Evolutionary conservation across 2,113 vertebrate species (phyloP), one percentile per base, ranked within the genome.

Genomic region (Patagioenas fasciata): DNA sequence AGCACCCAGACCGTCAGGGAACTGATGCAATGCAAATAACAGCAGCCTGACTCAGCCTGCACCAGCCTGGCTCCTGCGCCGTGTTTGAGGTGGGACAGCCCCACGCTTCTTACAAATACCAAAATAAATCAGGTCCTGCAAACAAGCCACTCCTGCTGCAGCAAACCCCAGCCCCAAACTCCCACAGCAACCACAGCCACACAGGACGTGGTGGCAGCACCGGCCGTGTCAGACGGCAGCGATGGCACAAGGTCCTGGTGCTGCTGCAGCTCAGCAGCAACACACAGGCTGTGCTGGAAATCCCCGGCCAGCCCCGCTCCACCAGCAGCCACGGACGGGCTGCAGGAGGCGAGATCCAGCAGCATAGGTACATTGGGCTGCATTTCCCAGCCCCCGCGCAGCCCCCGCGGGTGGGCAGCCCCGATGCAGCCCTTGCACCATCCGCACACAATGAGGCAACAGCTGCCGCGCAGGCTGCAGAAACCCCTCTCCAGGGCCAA

Each of bases 21-120:
- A 29, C 80, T 72, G 95, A 84, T 29, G 96, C 89, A 91, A 80
- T 1, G 9, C 1, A 2, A 67, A 82, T 80, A 88, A 13, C 86
- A 86, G 77, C 15, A 2, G 29, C 73, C 84, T 96, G 95, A 97
- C 57, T 96, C 96, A 97, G 15, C 69, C 94, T 53, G 89, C 92
- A 47, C 40, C 29, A 3, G 26, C 56, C 81, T 3, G 81, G 80
- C 83, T 53, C 26, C 10, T 12, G 11, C 25, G 5, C 2, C 0
- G 12, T 2, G 51, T 1, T 20, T 34, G 78, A 54, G 48, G 28
- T n/a, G 72, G 80, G 81, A 83, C 71, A 54, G 67, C 58, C 74
- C 81, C 38, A 3, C 2, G 2, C 79, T 47, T 20, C 86, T 47
- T 10, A 11, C 25, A 70, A 87, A 42, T 1, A 13, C 42, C 72